A percentile compares a stretch with the other conserved stretches of the same genome.
Evolutionary conservation across 2,113 vertebrate genomes (phyloP).

Genomic region (Tragelaphus strepsiceros): DNA sequence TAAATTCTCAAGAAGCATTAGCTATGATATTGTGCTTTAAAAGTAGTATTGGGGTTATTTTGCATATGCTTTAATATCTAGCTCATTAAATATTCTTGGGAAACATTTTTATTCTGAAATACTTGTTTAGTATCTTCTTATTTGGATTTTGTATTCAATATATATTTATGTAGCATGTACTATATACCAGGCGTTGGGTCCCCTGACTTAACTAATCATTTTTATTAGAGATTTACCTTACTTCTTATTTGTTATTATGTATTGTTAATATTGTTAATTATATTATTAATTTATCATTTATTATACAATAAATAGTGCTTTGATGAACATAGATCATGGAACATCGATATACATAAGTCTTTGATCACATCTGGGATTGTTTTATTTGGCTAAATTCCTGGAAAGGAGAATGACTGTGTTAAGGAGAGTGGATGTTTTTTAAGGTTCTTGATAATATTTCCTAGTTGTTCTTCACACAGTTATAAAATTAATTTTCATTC

Average conservation of each 20-base stretch:
- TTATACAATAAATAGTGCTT: not conserved
- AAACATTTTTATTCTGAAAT: not conserved
- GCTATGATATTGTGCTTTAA: not conserved
- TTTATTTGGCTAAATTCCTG: constrained; percentile 5
- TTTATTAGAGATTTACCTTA: not conserved
- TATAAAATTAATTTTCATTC: not conserved
- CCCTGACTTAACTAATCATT: not conserved
- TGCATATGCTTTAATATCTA: not conserved
- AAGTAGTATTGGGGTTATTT: not conserved
- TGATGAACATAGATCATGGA: not conserved
- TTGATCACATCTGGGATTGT: not conserved
- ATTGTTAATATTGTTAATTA: not conserved
- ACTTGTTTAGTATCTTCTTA: not conserved
- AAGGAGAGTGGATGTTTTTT: not conserved
- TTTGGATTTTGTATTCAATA: not conserved
- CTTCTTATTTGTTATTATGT: not conserved
- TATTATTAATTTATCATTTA: not conserved
- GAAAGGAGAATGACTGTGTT: not conserved
- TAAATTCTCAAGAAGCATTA: not conserved
- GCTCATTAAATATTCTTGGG: not conserved
- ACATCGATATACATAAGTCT: not conserved
- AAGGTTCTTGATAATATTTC: not conserved
- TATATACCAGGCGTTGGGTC: not conserved
- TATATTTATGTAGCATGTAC: not conserved
- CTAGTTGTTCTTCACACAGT: not conserved